phyloP scores from a whole-genome alignment of 2,113 vertebrate species.

The Thamnophis sirtalis region DNA sequence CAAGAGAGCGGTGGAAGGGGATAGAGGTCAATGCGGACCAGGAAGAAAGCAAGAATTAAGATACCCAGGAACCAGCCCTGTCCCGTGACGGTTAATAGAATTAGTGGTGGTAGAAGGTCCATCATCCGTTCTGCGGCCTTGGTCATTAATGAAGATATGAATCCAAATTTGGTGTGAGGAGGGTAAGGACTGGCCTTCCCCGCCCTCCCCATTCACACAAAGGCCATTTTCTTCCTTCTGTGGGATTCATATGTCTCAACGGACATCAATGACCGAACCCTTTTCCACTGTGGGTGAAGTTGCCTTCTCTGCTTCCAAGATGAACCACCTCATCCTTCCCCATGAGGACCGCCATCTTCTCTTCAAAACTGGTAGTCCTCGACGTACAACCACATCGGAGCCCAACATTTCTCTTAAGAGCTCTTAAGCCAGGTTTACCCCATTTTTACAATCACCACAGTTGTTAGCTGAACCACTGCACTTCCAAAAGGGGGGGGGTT shows the following conservation, averaged over 20 bases:
- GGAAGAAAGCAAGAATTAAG: neutral
- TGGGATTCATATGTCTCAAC: neutral
- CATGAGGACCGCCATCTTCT: neutral
- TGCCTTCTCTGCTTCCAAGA: neutral
- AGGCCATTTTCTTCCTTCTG: neutral
- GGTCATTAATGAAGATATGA: constrained; percentile 20
- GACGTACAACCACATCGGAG: neutral
- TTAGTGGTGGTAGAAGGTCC: neutral
- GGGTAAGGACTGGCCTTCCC: no score
- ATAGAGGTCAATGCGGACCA: neutral
- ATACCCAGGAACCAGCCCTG: neutral
- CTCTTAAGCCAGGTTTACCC: neutral
- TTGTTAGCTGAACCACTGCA: neutral
- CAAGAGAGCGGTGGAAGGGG: neutral
- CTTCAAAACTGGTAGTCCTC: neutral
- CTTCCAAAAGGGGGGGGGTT: neutral
- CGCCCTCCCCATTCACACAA: neutral
- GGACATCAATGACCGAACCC: constrained; percentile 15
- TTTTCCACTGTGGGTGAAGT: constrained; percentile 3
- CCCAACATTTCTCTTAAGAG: neutral
- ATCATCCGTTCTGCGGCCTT: neutral
- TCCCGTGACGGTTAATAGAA: neutral
- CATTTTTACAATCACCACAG: neutral
- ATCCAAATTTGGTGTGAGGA: neutral
- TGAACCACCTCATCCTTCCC: neutral